These are phyloP conservation scores for Crax fasciolata DNA, from an alignment of 2,797 vertebrate species.

Conservation along the genomic window DNA sequence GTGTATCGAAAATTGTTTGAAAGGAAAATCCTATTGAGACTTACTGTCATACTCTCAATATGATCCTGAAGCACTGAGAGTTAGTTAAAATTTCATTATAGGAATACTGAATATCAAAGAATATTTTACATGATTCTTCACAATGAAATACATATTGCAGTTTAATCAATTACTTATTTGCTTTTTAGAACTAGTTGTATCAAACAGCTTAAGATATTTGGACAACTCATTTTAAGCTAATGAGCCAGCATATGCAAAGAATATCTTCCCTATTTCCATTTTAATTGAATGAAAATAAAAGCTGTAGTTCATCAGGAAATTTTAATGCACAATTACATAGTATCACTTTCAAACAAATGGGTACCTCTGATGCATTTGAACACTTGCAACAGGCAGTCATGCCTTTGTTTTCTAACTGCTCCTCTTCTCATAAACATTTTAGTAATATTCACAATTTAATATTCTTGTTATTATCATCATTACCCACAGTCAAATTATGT, in stretches of 20 bases:
- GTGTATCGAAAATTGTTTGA: slow-evolving; percentile 14
- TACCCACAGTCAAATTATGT: neutral
- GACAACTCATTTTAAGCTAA: neutral
- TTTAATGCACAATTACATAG: slow-evolving; percentile 18
- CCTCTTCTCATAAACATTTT: neutral
- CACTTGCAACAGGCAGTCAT: neutral
- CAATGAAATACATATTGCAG: neutral
- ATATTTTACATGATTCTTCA: slow-evolving; percentile 3
- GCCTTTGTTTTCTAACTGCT: neutral
- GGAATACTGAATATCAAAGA: neutral
- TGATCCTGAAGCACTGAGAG: neutral
- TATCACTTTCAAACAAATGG: slow-evolving; percentile 20
- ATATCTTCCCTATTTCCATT: slow-evolving; percentile 7
- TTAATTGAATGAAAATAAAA: slow-evolving; percentile 29
- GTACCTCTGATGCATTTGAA: neutral
- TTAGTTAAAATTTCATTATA: slow-evolving; percentile 40
- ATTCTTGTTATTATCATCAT: neutral
- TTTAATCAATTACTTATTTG: slow-evolving; percentile 22
- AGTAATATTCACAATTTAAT: neutral
- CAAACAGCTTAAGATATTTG: slow-evolving; percentile 17
- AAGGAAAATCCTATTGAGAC: neutral
- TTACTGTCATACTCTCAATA: neutral
- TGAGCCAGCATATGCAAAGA: neutral
- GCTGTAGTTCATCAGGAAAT: neutral
- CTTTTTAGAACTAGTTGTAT: slow-evolving; percentile 26